Evolutionary conservation across 23 tunicate species (phyloP).

Genomic region (Phallusia fumigata): DNA sequence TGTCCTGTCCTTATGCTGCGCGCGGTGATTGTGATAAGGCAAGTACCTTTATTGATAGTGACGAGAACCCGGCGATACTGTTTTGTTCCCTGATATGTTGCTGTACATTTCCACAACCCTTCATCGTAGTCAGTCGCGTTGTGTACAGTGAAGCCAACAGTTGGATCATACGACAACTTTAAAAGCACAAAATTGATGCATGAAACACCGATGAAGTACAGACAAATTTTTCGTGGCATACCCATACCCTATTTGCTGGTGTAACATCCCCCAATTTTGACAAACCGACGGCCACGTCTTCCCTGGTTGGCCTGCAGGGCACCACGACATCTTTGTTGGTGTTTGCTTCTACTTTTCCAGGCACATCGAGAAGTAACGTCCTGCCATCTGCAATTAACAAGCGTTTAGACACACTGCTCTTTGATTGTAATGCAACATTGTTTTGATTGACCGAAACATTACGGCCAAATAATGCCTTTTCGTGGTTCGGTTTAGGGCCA

Average conservation of each 20-base stretch:
- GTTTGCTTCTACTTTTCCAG: not conserved
- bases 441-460: too few relatives aligned
- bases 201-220: not conserved
- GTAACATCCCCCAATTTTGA: not conserved
- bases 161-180: conserved; percentile 53
- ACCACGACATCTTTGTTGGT: conserved; percentile 35
- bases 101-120: conserved; percentile 74
- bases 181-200: not conserved
- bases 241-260: not conserved
- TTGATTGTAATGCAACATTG: too few relatives aligned
- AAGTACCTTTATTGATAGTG: conserved; percentile 11
- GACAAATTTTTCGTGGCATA: not conserved
- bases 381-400: not conserved
- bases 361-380: not conserved
- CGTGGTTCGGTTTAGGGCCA: too few relatives aligned
- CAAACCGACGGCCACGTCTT: conserved; percentile 31
- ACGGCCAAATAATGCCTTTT: too few relatives aligned
- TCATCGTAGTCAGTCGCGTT: conserved; percentile 40
- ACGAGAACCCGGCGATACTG: not conserved
- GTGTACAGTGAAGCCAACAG: conserved; percentile 42
- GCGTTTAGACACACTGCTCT: too few relatives aligned
- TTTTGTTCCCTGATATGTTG: not conserved
- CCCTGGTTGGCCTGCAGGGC: conserved; percentile 51
- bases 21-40: not conserved
- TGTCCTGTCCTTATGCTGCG: not conserved